Conservation (phyloP, 2,888 invertebrate species). For the Sminthurinus aureus region DNA sequence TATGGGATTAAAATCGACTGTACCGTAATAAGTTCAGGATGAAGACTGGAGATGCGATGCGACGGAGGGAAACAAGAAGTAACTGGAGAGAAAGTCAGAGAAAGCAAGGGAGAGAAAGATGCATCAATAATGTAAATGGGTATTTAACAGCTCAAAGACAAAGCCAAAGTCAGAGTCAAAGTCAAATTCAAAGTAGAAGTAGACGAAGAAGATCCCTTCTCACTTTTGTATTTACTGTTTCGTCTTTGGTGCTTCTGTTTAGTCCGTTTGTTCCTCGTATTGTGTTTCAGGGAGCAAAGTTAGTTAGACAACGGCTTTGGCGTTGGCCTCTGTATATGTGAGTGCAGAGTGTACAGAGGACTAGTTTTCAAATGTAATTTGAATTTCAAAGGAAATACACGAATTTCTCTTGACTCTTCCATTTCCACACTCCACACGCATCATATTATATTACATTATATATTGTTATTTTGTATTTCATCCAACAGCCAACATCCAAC, state of each 20-base stretch:
- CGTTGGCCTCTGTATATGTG: too few relatives aligned
- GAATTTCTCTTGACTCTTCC: not conserved
- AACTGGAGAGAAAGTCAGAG: not conserved
- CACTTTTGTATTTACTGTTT: not conserved
- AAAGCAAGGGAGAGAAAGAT: slow-evolving; percentile 1
- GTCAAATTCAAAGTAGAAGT: too few relatives aligned
- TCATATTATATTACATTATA: too few relatives aligned
- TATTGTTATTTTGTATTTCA: too few relatives aligned
- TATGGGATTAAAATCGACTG: slow-evolving; percentile 9
- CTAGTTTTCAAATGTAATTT: not conserved
- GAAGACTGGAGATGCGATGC: not conserved
- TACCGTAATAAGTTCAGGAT: slow-evolving; percentile 18
- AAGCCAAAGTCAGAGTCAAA: too few relatives aligned
- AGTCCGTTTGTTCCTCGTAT: not conserved
- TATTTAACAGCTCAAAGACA: slow-evolving; percentile 21
- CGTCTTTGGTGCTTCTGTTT: not conserved
- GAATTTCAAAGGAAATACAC: not conserved
- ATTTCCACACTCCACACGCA: not conserved
- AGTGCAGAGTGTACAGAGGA: not conserved
- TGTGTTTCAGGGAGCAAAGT: not conserved
- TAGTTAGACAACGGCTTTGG: not conserved
- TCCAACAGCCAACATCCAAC: too few relatives aligned
- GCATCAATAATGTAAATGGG: slow-evolving; percentile 31
- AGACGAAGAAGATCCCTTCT: not conserved
- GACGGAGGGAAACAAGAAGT: not conserved